Percentiles rank a stretch among this genome's conserved stretches.
Evolutionary conservation across 2,113 vertebrate genomes (phyloP).

Genomic region (Gasterosteus aculeatus): DNA sequence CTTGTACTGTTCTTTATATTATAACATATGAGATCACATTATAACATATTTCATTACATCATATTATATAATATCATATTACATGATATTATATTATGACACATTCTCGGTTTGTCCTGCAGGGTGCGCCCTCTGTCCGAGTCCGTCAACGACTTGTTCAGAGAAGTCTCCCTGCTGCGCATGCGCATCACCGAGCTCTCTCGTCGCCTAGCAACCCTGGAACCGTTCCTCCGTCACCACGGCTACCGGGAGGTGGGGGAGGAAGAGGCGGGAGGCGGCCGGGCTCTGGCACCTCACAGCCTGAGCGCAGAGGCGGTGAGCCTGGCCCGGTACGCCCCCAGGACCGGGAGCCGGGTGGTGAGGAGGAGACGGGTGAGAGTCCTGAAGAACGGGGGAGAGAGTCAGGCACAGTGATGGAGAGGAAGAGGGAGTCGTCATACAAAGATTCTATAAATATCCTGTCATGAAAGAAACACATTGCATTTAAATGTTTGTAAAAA

Average conservation of each 20-base stretch:
- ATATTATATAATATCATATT: neutral
- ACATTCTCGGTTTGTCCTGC: constrained; percentile 55
- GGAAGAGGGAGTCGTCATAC: neutral
- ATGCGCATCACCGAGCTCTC: constrained; percentile 83
- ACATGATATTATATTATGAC: neutral
- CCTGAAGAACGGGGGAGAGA: constrained; percentile 50
- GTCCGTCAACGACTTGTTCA: constrained; percentile 84
- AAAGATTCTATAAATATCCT: constrained; percentile 14
- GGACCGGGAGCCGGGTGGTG: constrained; percentile 52
- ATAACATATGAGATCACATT: neutral
- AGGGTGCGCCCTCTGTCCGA: constrained; percentile 85
- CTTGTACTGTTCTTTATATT: neutral
- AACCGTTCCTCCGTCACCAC: constrained; percentile 81
- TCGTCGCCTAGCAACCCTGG: constrained; percentile 83
- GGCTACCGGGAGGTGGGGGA: constrained; percentile 75
- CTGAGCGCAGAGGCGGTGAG: constrained; percentile 50
- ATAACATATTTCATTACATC: neutral
- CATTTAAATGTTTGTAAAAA: constrained; percentile 3
- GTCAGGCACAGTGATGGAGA: neutral
- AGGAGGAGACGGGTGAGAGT: constrained; percentile 74
- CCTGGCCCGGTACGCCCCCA: constrained; percentile 46
- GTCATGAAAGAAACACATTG: constrained; percentile 7
- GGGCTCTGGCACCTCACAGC: constrained; percentile 47
- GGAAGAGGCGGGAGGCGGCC: constrained; percentile 38
- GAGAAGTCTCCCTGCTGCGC: constrained; percentile 82